Conservation (phyloP, 2,888 invertebrate genomes). For the Cremastobaeus sp. region DNA sequence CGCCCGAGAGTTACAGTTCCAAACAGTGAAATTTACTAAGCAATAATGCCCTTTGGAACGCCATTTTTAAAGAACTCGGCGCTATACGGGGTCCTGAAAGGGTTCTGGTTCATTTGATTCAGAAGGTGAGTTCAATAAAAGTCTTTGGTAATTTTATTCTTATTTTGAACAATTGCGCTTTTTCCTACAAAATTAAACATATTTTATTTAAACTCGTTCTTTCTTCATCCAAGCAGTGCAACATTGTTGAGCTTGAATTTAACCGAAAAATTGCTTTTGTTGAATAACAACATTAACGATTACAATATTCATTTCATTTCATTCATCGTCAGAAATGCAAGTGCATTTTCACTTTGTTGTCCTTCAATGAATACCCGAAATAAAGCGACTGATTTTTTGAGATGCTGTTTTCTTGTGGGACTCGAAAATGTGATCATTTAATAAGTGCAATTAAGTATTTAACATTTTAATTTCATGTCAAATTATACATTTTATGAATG, state of each 20-base stretch:
- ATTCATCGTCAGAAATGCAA: too few relatives aligned
- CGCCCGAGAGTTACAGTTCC: too few relatives aligned
- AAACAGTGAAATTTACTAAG: too few relatives aligned
- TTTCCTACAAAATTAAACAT: constrained; percentile 11
- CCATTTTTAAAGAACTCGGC: too few relatives aligned
- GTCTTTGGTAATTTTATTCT: too few relatives aligned
- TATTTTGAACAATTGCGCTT: constrained; percentile 16
- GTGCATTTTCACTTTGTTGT: constrained; percentile 10
- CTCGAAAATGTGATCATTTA: constrained; percentile 34
- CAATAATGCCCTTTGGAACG: too few relatives aligned
- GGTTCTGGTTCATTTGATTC: too few relatives aligned
- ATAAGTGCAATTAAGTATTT: constrained; percentile 40
- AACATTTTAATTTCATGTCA: constrained; percentile 10
- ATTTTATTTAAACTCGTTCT: too few relatives aligned
- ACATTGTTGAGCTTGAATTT: neutral
- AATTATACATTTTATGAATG: constrained; percentile 10
- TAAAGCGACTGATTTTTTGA: constrained; percentile 16
- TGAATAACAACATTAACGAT: constrained; percentile 2
- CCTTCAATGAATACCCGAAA: constrained; percentile 5
- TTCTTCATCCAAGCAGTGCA: neutral
- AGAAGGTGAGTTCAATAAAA: too few relatives aligned
- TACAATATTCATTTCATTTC: too few relatives aligned
- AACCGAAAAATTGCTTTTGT: neutral
- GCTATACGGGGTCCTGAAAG: too few relatives aligned
- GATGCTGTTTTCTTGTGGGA: constrained; percentile 21